Base-by-base conservation (phyloP, 2,888 invertebrate genomes). In the Fragum fragum region DNA sequence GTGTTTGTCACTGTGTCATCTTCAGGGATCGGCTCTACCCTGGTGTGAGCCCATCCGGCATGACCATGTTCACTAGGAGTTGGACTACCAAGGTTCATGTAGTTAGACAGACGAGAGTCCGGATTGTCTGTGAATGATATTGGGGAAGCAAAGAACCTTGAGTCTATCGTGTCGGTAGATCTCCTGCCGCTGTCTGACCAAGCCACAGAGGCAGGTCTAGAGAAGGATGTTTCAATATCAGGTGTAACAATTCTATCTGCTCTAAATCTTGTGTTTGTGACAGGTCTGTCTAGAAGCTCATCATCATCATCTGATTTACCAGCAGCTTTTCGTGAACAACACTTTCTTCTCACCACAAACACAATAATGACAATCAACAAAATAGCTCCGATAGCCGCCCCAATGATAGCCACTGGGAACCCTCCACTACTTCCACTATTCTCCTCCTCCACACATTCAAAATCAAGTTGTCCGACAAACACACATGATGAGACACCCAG, bases 381-480 rank as follows among this genome's bases (percentile, higher is more conserved):
- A 11, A 75, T 18, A 1, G n/a, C 55, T 18, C 63, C 74, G 6
- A 26, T 76, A 16, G 66, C 81, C 14, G 52, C 79, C 14, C 59
- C 79, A 23, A 76, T 71, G 2, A 81, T 76, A 26, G 63, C 63
- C 2, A 73, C 63, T n/a, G 70, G 73, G 28, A 76, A 73, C 7
- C 47, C 75, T 18, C 26, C 26, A 26, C 61, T 26, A 28, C 61
- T 28, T n/a, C 32, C 29, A 6, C 61, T 29, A 32, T 32, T 66
- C n/a, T 21, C 21, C 0, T 32, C 32, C 11, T 28, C 42, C 0
- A 66, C 66, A 42, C 42, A 66, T 23, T 32, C 42, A 77, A 86
- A 90, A 68, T 91, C 90, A 26, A 91, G 82, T 68, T 86, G 89
- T 1, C 87, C 88, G 3, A 80, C 75, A 57, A 90, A 85, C n/a